phyloP scores from a whole-genome alignment of 2,888 invertebrate species.

The Gari tellinella region DNA sequence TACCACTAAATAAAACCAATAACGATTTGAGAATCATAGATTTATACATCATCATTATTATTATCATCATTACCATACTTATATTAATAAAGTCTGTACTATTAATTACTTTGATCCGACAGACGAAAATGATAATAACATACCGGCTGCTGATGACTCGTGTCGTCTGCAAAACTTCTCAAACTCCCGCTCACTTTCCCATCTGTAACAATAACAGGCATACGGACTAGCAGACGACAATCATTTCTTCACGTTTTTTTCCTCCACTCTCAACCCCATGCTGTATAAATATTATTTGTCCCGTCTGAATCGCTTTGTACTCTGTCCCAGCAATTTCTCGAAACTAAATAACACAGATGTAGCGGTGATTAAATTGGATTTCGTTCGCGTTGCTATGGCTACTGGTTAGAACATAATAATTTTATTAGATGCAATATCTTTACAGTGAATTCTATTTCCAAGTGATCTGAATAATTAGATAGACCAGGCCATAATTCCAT shows the following conservation, averaged over 20 bases:
- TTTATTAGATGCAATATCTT: constrained; percentile 68
- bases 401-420: constrained; percentile 65
- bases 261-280: constrained; percentile 26
- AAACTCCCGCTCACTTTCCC: too few relatives aligned
- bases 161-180: too few relatives aligned
- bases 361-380: constrained; percentile 65
- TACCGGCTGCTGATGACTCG: too few relatives aligned
- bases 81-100: too few relatives aligned
- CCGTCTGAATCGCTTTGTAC: constrained; percentile 40
- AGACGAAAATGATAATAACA: too few relatives aligned
- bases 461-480: constrained; percentile 64
- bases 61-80: too few relatives aligned
- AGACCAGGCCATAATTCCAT: constrained; percentile 60
- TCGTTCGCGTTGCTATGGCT: constrained; percentile 59
- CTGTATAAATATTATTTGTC: constrained; percentile 47
- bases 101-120: too few relatives aligned
- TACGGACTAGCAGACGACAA: constrained; percentile 20
- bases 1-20: too few relatives aligned
- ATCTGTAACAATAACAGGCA: too few relatives aligned
- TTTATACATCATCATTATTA: too few relatives aligned
- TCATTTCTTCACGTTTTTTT: constrained; percentile 23
- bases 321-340: constrained; percentile 49
- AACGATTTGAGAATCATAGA: too few relatives aligned
- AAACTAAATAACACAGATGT: constrained; percentile 66
- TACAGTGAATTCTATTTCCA: constrained; percentile 62